phyloP scores from a whole-genome alignment of 1,140 invertebrate genomes.

The Patella vulgata region DNA sequence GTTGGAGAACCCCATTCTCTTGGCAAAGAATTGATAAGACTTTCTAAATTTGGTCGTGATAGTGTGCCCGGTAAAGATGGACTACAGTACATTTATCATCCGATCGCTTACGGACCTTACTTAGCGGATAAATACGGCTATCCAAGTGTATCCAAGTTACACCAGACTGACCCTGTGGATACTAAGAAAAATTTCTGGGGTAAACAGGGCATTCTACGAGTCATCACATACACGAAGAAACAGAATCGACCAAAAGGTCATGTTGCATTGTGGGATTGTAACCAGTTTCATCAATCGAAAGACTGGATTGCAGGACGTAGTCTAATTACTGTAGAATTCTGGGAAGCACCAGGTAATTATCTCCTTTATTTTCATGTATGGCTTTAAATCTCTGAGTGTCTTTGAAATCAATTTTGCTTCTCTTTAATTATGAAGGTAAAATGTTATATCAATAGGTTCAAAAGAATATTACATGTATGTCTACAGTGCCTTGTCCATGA shows the following conservation, averaged over 20 bases:
- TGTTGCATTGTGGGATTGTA: conserved; percentile 64
- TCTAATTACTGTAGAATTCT: conserved; percentile 62
- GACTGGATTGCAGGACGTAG: conserved; percentile 55
- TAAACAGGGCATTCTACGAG: conserved; percentile 57
- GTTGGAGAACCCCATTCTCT: conserved; percentile 55
- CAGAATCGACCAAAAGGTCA: conserved; percentile 54
- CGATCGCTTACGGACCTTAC: conserved; percentile 61
- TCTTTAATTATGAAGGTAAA: no score
- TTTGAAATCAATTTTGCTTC: no score
- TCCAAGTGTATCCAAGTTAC: conserved; percentile 56
- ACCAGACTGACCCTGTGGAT: conserved; percentile 45
- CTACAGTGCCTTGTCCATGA: no score
- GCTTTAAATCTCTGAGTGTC: no score
- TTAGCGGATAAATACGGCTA: conserved; percentile 62
- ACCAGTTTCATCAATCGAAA: conserved; percentile 56
- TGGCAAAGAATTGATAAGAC: conserved; percentile 45
- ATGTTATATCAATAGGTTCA: no score
- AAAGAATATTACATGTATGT: no score
- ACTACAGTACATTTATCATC: conserved; percentile 58
- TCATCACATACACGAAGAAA: conserved; percentile 57
- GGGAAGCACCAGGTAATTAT: conserved; percentile 60
- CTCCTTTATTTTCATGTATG: not conserved
- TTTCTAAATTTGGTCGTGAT: conserved; percentile 56
- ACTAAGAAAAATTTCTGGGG: conserved; percentile 57
- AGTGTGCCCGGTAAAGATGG: conserved; percentile 51